Conservation (phyloP, 2,888 invertebrate genomes). For the Galeopsomyia nigrocyanea region DNA sequence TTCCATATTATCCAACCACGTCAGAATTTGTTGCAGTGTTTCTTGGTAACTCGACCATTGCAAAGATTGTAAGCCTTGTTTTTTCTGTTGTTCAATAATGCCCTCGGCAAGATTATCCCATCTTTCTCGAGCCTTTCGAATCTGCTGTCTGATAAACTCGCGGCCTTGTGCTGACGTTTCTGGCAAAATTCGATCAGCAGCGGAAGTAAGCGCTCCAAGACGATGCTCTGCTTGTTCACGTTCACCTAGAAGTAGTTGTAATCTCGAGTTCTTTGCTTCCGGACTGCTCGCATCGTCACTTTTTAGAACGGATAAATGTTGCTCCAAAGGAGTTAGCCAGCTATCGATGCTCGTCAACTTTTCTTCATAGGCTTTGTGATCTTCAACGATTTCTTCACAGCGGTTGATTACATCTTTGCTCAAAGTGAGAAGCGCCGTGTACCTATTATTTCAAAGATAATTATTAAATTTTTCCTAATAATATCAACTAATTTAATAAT, state of each 20-base stretch:
- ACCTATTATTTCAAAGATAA: slow-evolving; percentile 64
- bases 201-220: slow-evolving; percentile 79
- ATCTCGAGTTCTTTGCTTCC: slow-evolving; percentile 77
- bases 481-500: slow-evolving; percentile 4
- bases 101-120: slow-evolving; percentile 91
- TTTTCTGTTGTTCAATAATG: slow-evolving; percentile 86
- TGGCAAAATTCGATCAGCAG: slow-evolving; percentile 91
- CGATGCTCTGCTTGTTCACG: slow-evolving; percentile 88
- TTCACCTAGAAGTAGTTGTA: slow-evolving; percentile 82
- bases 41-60: slow-evolving; percentile 91
- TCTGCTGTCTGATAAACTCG: slow-evolving; percentile 88
- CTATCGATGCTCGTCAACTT: slow-evolving; percentile 80
- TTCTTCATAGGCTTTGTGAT: slow-evolving; percentile 84
- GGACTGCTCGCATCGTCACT: slow-evolving; percentile 74
- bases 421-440: slow-evolving; percentile 83
- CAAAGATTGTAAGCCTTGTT: slow-evolving; percentile 84
- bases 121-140: slow-evolving; percentile 83
- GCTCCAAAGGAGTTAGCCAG: slow-evolving; percentile 85
- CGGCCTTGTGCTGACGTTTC: slow-evolving; percentile 93
- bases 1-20: slow-evolving; percentile 91
- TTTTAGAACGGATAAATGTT: slow-evolving; percentile 76
- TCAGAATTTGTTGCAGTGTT: slow-evolving; percentile 82
- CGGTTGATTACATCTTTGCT: slow-evolving; percentile 90
- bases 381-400: slow-evolving; percentile 86
- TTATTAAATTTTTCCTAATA: neutral